Percentiles rank a stretch among this genome's conserved stretches.
Evolutionary conservation across 1,140 invertebrate species (phyloP).

Genomic region (Chymomyza costata): DNA sequence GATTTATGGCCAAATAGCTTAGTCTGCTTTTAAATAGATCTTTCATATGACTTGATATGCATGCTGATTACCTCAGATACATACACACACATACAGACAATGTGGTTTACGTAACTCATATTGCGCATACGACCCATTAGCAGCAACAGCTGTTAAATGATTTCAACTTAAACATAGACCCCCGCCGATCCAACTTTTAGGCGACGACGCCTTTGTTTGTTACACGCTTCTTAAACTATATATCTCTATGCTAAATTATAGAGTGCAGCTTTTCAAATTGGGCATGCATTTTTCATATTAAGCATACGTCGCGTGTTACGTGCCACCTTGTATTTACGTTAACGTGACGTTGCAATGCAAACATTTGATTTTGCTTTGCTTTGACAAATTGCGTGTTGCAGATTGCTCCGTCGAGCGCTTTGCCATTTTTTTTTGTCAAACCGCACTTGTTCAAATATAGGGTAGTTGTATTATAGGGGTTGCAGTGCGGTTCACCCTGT

Average conservation of each 20-base stretch:
- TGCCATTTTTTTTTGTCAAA: too few relatives aligned
- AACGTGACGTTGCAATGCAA: too few relatives aligned
- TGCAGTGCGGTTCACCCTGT: conserved; percentile 6
- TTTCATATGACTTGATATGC: neutral
- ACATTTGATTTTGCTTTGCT: conserved; percentile 35
- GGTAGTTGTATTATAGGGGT: too few relatives aligned
- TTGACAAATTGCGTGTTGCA: conserved; percentile 44
- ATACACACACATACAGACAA: neutral
- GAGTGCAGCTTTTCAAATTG: conserved; percentile 25
- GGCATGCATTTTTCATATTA: conserved; percentile 29
- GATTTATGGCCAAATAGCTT: too few relatives aligned
- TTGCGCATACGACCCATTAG: neutral
- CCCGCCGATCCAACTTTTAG: too few relatives aligned
- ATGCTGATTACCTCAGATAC: neutral
- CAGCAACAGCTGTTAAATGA: neutral
- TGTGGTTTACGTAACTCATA: neutral
- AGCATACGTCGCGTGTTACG: conserved; percentile 41
- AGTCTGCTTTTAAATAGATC: too few relatives aligned
- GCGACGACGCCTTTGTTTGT: neutral
- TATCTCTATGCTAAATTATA: too few relatives aligned
- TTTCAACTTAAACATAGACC: neutral
- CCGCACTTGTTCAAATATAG: too few relatives aligned
- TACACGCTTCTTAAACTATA: too few relatives aligned
- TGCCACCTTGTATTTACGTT: too few relatives aligned
- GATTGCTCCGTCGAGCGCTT: conserved; percentile 24